Evolutionary conservation across 2,113 vertebrate genomes (phyloP).

Genomic region (Myxocyprinus asiaticus): DNA sequence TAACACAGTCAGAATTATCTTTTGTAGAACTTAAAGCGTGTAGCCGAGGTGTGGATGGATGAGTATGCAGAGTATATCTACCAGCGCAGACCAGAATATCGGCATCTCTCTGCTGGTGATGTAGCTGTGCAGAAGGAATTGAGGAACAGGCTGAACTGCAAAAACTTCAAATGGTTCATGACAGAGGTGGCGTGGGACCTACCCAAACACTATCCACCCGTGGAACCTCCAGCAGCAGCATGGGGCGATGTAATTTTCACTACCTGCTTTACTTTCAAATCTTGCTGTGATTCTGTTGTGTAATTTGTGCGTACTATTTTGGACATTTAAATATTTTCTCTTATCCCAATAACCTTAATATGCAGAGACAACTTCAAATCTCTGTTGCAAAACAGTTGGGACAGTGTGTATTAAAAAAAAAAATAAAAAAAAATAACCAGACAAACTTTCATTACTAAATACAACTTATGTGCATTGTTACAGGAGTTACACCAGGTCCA

Average conservation of each 20-base stretch:
- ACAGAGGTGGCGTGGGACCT: conserved; percentile 93
- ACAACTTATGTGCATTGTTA: too few relatives aligned
- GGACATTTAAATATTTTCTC: too few relatives aligned
- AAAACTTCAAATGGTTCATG: conserved; percentile 97
- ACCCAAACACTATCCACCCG: conserved; percentile 91
- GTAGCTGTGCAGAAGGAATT: conserved; percentile 87
- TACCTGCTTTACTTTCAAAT: neutral
- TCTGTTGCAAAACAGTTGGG: too few relatives aligned
- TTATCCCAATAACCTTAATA: too few relatives aligned
- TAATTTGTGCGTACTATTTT: neutral
- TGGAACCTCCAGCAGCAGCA: conserved; percentile 91
- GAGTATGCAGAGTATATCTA: conserved; percentile 95
- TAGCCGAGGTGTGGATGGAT: conserved; percentile 99
- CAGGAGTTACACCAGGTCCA: too few relatives aligned
- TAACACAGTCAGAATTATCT: neutral
- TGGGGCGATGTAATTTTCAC: conserved; percentile 87
- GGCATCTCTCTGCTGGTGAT: conserved; percentile 92
- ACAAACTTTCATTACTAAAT: too few relatives aligned
- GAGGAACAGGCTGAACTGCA: conserved; percentile 84
- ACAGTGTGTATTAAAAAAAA: too few relatives aligned
- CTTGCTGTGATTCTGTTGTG: neutral
- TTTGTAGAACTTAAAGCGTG: conserved; percentile 90
- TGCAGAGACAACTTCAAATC: too few relatives aligned
- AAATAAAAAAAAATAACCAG: too few relatives aligned
- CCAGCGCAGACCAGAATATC: conserved; percentile 93